phyloP scores from a whole-genome alignment of 2,888 invertebrate species.

The Drosophila flavopinicola region DNA sequence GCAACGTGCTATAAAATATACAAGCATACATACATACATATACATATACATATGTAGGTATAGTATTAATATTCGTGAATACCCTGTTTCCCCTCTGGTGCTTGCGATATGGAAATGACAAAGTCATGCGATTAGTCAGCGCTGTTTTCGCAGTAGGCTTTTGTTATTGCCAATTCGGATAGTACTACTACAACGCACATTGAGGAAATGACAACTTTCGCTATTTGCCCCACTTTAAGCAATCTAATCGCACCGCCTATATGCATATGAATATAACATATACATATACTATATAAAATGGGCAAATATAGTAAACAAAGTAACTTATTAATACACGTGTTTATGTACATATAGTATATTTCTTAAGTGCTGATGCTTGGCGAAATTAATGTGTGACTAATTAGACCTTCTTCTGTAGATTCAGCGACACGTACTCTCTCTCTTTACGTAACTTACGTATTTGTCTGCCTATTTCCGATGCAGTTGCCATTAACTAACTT shows the following conservation, averaged over 20 bases:
- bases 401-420: slow-evolving; percentile 1
- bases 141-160: neutral
- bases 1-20: neutral
- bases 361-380: neutral
- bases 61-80: slow-evolving; percentile 7
- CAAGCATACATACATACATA: neutral
- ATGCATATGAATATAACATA: neutral
- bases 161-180: slow-evolving; percentile 18
- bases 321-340: neutral
- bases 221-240: slow-evolving; percentile 34
- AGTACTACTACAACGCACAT: slow-evolving; percentile 18
- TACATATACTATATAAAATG: slow-evolving; percentile 1
- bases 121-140: slow-evolving; percentile 4
- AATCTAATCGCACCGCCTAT: slow-evolving; percentile 34
- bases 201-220: slow-evolving; percentile 31
- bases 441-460: neutral
- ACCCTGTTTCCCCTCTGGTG: slow-evolving; percentile 11
- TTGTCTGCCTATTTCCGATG: neutral
- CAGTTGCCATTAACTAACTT: neutral
- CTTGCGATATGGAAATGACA: neutral
- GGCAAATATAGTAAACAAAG: neutral
- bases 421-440: neutral
- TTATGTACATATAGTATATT: neutral
- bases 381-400: neutral
- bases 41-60: slow-evolving; percentile 2